phyloP scores from a whole-genome alignment of 2,888 invertebrate species.

The Euplexia lucipara region DNA sequence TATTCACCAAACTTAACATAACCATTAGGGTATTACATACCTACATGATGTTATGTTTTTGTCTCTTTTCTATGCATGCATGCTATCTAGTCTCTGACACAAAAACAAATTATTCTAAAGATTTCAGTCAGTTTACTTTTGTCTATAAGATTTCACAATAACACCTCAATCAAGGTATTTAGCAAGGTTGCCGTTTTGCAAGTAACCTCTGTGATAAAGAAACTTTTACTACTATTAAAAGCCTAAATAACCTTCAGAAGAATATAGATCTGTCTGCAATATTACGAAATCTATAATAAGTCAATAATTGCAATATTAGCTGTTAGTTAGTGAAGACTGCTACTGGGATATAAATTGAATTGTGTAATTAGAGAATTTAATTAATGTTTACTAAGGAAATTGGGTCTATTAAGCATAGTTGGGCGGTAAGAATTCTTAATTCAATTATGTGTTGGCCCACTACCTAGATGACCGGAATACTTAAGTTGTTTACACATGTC shows the following conservation, averaged over 20 bases:
- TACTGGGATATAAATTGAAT: neutral
- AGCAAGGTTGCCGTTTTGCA: conserved; percentile 22
- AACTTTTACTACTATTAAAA: conserved; percentile 35
- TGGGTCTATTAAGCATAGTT: neutral
- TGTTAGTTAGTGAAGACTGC: neutral
- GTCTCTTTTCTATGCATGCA: no score
- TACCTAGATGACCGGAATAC: no score
- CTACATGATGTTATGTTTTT: no score
- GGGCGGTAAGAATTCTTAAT: neutral
- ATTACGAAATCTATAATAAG: conserved; percentile 11
- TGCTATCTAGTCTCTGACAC: no score
- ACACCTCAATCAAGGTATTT: neutral
- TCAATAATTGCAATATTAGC: neutral
- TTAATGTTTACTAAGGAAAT: neutral
- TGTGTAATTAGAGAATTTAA: conserved; percentile 3
- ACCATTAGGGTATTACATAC: no score
- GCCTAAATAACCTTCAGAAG: conserved; percentile 28
- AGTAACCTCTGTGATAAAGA: conserved; percentile 46
- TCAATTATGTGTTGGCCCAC: no score
- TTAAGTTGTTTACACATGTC: no score
- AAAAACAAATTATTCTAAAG: neutral
- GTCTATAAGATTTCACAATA: neutral
- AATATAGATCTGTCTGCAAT: conserved; percentile 20
- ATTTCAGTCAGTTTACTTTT: neutral
- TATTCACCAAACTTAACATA: no score